Base-by-base conservation (phyloP, 2,888 invertebrate genomes). In the Lysandra bellargus region DNA sequence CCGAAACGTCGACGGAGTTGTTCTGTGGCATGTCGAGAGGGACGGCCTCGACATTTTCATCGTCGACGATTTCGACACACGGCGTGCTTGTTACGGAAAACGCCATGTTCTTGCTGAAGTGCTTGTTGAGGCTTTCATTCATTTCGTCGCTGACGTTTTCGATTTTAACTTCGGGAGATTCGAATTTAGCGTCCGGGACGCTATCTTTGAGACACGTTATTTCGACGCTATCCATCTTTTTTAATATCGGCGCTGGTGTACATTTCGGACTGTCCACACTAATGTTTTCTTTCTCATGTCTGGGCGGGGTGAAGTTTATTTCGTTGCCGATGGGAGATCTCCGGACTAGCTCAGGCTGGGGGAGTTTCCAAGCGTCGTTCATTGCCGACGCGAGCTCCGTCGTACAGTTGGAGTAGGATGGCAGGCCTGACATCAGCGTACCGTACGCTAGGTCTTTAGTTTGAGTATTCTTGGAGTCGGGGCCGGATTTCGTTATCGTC, bases 401-500 rank as follows among this genome's bases (percentile, higher is more conserved):
- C 0, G 91, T 90, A 80, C 93, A 94, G 81, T 92, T 93, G 0
- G 94, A 93, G 82, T 87, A 91, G 0, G 94, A 90, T 9, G 91
- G 92, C 80, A 91, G 79, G 4, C 91, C 92, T 1, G 92, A 92
- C 87, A 89, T 87, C 2, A 92, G 84, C 0, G 93, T 92, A 5
- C 89, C 92, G 81, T 93, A 93, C 1, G 93, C 94, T 75, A 92
- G 83, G 81, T 94, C 93, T 83, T 90, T 91, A 23, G 92, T 93
- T 81, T 88, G 89, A 1, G 90, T 88, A 82, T 91, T 90, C 80
- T 89, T 92, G 3, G 89, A 87, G 57, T 76, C 76, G 30, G 92
- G 80, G 53, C 92, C 92, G 0, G 91, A 89, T 82, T 89, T 91
- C 1, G 90, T 90, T 33, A 87, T 80, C 14, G 91, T 89, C 17